Base-by-base conservation (phyloP, 1,140 invertebrate species). In the Procambarus clarkii region DNA sequence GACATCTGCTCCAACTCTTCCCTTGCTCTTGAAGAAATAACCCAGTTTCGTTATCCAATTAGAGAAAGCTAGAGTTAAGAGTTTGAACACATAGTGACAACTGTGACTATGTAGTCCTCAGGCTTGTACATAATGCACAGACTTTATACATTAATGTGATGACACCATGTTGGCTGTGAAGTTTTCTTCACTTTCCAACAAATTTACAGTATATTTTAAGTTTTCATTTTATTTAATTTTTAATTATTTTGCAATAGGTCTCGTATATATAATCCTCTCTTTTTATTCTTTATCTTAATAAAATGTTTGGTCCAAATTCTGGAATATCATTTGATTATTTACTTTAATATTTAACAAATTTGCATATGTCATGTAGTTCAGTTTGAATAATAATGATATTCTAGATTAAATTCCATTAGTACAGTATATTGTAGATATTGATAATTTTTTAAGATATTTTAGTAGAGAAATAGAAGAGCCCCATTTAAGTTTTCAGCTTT, bases 81-180 rank as follows among this genome's bases (percentile, higher is more conserved):
- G 8, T 74, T 24, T 74, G 69, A 74, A 74, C 69, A 34, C 69
- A 69, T 69, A 34, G 69, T 34, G n/a, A 74, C 69, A 74, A 11
- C 69, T 74, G 69, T 74, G 69, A n/a, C 69, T 74, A 34, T 74
- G 69, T 74, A 74, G 69, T 74, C 69, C 69, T 74, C 69, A 74
- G 69, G 69, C 69, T 74, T 74, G 69, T 74, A 74, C n/a, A 74
- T 74, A 74, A 74, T 74, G 69, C 69, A 74, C 69, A 74, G 69
- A 74, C 4, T 74, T 74, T 34, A 74, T 74, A 74, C 21, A 34
- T 74, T 34, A 34, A 74, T 34, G n/a, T 74, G 69, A 74, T 24
- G 7, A 74, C 69, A 74, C 7, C 5, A 34, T 34, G n/a, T 74
- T 74, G 69, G 69, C 34, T 9, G 69, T 74, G 69, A 74, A 74